Conservation (phyloP, 64 coral and sea anemone species). For the Cladopsammia gracilis region DNA sequence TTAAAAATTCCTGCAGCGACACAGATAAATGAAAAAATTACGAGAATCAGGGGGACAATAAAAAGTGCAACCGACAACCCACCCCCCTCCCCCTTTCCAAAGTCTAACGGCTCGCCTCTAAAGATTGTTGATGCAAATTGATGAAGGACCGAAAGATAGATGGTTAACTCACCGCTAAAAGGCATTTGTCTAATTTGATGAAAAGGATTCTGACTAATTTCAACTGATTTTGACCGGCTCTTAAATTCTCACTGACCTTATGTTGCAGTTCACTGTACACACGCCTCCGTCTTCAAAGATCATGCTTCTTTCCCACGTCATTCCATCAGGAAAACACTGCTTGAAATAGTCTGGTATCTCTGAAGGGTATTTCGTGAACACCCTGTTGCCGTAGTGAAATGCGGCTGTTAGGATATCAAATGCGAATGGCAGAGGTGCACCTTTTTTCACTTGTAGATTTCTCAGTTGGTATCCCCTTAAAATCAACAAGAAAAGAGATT, state of each 20-base stretch:
- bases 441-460: background rate
- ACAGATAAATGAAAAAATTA: no score
- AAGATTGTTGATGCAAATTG: no score
- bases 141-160: no score
- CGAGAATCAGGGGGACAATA: no score
- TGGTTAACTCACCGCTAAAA: no score
- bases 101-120: no score
- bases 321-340: slow-evolving; percentile 5
- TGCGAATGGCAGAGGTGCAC: background rate
- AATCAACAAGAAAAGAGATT: background rate
- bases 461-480: background rate
- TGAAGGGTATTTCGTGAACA: background rate
- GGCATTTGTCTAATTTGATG: no score
- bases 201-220: no score
- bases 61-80: no score
- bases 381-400: background rate
- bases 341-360: slow-evolving; percentile 28
- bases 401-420: background rate
- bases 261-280: background rate
- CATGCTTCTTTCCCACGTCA: background rate
- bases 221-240: background rate
- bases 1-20: no score
- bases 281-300: background rate
- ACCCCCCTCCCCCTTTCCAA: no score
- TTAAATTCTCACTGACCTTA: background rate